Evolutionary conservation across 2,888 invertebrate species (phyloP), one percentile per base, ranked within the genome.

Genomic region (Cerceris ruficornis): DNA sequence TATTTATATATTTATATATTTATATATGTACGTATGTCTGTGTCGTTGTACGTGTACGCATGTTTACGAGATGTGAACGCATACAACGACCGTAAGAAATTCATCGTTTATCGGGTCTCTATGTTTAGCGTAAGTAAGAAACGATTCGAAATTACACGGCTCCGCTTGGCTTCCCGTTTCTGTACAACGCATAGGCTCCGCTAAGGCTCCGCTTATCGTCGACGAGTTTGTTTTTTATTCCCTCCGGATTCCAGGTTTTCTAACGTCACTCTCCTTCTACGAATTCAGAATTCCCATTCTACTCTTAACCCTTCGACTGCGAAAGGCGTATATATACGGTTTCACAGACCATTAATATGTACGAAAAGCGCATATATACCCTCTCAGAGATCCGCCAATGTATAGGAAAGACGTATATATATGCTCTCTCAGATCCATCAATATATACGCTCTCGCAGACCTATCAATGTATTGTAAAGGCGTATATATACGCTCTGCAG

Each of bases 1-100:
- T 88, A 87, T 89, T 80, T 88, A 87, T 88, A 83, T 83, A 84
- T 86, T 84, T 88, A 85, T 86, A 85, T 84, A 83, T 89, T 74
- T 81, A 78, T 84, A 80, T 88, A 82, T 83, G 77, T 80, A 70
- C 75, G 72, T 70, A 75, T 79, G 77, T 75, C 55, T 59, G 55
- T 52, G 43, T 75, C 65, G 61, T 71, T 69, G 74, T 73, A 74
- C 49, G 71, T 39, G 60, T 73, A 67, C 72, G 50, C 75, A 43
- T 41, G 14, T 11, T 28, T 68, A 41, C 39, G 50, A 52, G 55
- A 28, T 66, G 73, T 57, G 70, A 64, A 65, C 52, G 49, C 75
- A 55, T 76, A 60, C 66, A 61, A 79, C 71, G 49, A 68, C 61
- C 62, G 75, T 82, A 70, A 76, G 73, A 82, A 79, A 75, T 82